Evolutionary conservation across 2,113 vertebrate species (phyloP).

Genomic region (Zingel zingel): DNA sequence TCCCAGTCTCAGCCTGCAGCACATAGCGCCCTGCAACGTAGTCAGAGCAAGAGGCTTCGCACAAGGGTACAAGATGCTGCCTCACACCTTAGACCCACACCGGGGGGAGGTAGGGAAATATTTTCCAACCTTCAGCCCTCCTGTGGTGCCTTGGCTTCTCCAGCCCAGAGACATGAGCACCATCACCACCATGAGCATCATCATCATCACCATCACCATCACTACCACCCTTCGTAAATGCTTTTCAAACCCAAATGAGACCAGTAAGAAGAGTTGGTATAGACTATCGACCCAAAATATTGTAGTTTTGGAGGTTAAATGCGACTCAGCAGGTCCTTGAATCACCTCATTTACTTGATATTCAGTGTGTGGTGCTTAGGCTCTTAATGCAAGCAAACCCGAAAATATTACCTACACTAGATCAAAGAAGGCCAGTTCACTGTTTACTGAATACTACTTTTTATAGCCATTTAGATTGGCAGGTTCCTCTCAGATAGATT

Average conservation of each 20-base stretch:
- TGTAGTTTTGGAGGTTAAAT: background rate
- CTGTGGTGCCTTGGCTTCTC: conserved; percentile 80
- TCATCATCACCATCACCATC: conserved; percentile 91
- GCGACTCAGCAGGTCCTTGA: background rate
- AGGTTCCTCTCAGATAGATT: conserved; percentile 6
- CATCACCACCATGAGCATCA: conserved; percentile 95
- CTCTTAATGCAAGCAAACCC: background rate
- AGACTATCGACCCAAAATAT: background rate
- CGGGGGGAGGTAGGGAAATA: conserved; percentile 81
- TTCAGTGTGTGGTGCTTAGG: background rate
- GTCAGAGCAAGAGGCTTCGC: conserved; percentile 76
- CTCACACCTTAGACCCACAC: conserved; percentile 43
- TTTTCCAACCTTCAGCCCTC: conserved; percentile 78
- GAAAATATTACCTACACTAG: background rate
- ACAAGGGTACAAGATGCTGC: conserved; percentile 79
- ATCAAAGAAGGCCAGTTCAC: background rate
- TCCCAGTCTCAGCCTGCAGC: conserved; percentile 78
- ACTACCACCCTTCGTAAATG: conserved; percentile 83
- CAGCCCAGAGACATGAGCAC: conserved; percentile 92
- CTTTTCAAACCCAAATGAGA: conserved; percentile 7
- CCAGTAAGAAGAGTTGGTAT: conserved; percentile 12
- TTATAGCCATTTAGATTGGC: background rate
- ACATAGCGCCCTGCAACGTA: conserved; percentile 64
- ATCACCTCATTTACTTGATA: background rate
- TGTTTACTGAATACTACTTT: conserved; percentile 1